Conservation (phyloP, 2,113 vertebrate genomes). For the Sceloporus undulatus region DNA sequence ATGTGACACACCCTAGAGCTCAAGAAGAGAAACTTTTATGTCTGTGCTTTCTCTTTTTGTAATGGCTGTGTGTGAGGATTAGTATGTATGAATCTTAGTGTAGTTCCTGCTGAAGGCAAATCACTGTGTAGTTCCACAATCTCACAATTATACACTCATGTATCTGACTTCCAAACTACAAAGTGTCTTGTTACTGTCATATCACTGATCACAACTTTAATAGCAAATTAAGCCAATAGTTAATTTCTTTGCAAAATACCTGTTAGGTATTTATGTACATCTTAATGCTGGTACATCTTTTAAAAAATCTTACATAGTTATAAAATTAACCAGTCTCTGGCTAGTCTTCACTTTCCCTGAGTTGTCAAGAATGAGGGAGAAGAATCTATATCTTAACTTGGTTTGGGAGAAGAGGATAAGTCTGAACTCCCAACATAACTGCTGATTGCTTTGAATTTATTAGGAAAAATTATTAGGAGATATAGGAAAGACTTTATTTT, state of each 20-base stretch:
- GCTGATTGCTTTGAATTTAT: neutral
- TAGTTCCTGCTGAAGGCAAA: slow-evolving; percentile 13
- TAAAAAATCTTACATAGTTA: neutral
- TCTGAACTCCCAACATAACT: neutral
- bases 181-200: slow-evolving; percentile 9
- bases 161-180: slow-evolving; percentile 22
- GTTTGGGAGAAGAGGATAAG: neutral
- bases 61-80: slow-evolving; percentile 65
- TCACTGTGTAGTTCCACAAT: neutral
- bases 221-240: neutral
- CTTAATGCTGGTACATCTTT: neutral
- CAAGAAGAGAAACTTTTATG: slow-evolving; percentile 73
- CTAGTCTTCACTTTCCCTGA: slow-evolving; percentile 8
- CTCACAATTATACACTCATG: neutral
- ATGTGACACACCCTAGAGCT: slow-evolving; percentile 76
- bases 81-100: slow-evolving; percentile 45
- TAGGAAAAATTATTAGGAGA: neutral
- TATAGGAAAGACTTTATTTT: neutral
- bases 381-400: neutral
- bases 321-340: slow-evolving; percentile 1
- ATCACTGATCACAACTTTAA: slow-evolving; percentile 1
- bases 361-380: neutral
- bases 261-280: neutral
- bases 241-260: slow-evolving; percentile 6
- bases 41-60: slow-evolving; percentile 73